Base-by-base conservation (phyloP, 1,140 invertebrate species). In the Anagrus nilaparvatae region DNA sequence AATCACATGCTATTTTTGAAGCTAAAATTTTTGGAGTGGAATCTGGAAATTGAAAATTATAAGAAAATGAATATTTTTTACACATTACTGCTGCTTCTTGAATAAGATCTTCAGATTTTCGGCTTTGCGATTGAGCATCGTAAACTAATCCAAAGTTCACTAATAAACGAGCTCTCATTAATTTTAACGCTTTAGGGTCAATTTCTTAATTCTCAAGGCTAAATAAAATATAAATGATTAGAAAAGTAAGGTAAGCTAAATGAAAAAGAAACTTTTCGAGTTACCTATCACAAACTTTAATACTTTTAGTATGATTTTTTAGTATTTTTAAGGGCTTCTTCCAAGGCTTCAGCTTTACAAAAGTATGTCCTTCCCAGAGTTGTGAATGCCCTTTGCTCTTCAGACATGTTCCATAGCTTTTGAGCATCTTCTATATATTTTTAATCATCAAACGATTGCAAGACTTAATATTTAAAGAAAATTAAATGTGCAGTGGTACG, bases 311-410 rank as follows among this genome's bases (percentile, higher is more conserved):
- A 91, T 17, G 80, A 78, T 39, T 78, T 78, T 54, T 86, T 79
- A 12, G 88, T 85, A 32, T 51, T 54, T 5, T 33, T 42, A 2
- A 65, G 44, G 40, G 75, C 66, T 6, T 84, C 60, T 21, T 36
- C 12, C 4, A 37, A 17, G 20, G 61, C 74, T 67, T 81, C 84
- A 57, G 62, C 78, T 68, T 73, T 70, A 63, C 65, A 79, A 32
- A 92, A 75, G 64, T 87, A 83, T 12, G 85, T 87, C 47, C 90
- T 70, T 3, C 92, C 92, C 12, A 96, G 63, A 7, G 90, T 95
- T 0, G 90, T 87, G 61, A 81, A 79, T 0, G 92, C 92, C 49
- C 93, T 70, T 63, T 97, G 92, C 56, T 90, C 76, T 63, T 97
- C 91, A 1, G 90, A 69, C 25, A 73, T 59, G 61, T 87, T 77